Conservation (phyloP, 2,888 invertebrate species). For the Standfussiana lucernea region DNA sequence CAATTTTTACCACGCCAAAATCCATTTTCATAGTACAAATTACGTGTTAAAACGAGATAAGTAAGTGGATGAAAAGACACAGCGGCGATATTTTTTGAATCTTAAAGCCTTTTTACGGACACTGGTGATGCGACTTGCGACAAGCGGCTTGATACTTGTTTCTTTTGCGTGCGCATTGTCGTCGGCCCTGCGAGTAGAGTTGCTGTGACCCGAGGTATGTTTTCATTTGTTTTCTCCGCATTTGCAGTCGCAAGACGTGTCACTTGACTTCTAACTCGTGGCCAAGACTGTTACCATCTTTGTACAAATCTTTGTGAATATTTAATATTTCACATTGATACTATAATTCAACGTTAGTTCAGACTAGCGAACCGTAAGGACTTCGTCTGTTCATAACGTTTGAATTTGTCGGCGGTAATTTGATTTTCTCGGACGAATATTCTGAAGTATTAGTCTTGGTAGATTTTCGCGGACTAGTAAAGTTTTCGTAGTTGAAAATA, state of each 20-base stretch:
- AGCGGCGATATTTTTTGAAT: background rate
- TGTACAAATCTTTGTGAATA: background rate
- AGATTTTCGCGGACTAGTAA: constrained; percentile 3
- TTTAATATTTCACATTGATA: constrained; percentile 26
- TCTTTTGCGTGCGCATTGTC: background rate
- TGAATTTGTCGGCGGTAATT: constrained; percentile 27
- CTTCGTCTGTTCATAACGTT: constrained; percentile 3
- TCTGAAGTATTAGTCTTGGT: constrained; percentile 39
- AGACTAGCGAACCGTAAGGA: constrained; percentile 2
- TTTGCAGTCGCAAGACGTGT: background rate
- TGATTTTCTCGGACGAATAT: constrained; percentile 34
- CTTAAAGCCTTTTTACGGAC: background rate
- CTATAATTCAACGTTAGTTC: constrained; percentile 5
- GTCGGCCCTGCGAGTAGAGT: background rate
- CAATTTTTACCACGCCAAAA: background rate
- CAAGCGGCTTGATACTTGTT: background rate
- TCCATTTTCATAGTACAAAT: background rate
- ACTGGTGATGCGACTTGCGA: background rate
- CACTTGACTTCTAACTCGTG: background rate
- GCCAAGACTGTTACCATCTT: background rate
- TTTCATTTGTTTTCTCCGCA: background rate
- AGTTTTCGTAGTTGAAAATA: constrained; percentile 20
- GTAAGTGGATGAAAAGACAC: background rate
- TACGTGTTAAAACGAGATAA: background rate
- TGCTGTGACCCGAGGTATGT: background rate